Evolutionary conservation across 2,888 invertebrate genomes (phyloP), one percentile per base, ranked within the genome.

Genomic region (Cryptocephalus moraei): DNA sequence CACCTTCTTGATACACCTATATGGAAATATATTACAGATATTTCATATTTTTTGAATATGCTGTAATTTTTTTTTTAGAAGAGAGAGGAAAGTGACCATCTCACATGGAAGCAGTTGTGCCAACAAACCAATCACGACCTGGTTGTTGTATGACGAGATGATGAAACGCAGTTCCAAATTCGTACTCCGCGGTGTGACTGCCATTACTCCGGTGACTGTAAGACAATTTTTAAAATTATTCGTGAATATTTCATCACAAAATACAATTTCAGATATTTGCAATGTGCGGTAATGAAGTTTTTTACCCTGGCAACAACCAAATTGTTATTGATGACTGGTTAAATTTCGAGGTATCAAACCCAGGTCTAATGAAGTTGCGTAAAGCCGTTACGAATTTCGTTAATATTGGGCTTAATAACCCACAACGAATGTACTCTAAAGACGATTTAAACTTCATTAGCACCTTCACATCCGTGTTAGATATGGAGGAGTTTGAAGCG

Each of bases 81-180:
- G 74, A 57, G 80, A 80, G 59, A 75, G 73, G 38, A 78, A 77
- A 58, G 78, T 83, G 0, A 67, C 71, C 11, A 73, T 91, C 72
- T 69, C 86, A 73, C 68, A 73, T 60, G 69, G 80, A 50, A 79
- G 81, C 50, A 71, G 81, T 53, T 63, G 87, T 60, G 48, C 45
- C 14, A 56, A 58, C 33, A 56, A 54, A 22, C 43, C 44, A 8
- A 62, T 34, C 43, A 82, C 85, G 0, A 86, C 91, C 60, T 95
- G 93, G 92, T 70, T 93, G 11, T 75, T 90, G 9, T 95, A 84
- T 62, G 91, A 91, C 62, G 92, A 93, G 68, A 84, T 92, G 69
- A 82, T 83, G 0, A 79, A 86, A 40, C 74, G 79, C 0, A 80
- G 82, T 0, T 74, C 80, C 12, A 74, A 80, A 45, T 84, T 86